Conservation (phyloP, 2,113 vertebrate genomes). For the Eleginops maclovinus region DNA sequence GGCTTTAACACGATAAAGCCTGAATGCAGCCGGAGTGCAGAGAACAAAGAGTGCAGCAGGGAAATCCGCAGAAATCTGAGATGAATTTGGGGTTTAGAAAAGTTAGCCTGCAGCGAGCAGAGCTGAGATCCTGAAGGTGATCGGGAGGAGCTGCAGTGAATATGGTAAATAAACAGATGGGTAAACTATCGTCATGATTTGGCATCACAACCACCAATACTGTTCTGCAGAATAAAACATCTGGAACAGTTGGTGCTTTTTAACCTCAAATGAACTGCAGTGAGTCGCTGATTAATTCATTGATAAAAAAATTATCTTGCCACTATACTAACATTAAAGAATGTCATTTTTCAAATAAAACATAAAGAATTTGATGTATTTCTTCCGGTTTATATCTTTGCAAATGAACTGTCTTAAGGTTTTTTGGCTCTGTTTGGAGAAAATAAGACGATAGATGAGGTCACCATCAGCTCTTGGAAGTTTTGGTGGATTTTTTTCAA, state of each 20-base stretch:
- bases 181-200: constrained; percentile 9
- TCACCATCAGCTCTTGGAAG: neutral
- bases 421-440: neutral
- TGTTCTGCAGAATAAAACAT: neutral
- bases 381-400: neutral
- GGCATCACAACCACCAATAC: constrained; percentile 13
- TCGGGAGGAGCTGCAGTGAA: constrained; percentile 28
- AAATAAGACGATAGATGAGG: neutral
- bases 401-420: neutral
- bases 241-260: neutral
- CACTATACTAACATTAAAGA: neutral
- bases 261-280: neutral
- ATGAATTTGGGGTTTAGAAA: constrained; percentile 74
- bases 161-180: constrained; percentile 2
- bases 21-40: constrained; percentile 66
- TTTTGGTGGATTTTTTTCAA: neutral
- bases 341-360: neutral
- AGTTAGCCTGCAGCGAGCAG: constrained; percentile 57
- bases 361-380: neutral
- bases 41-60: constrained; percentile 68
- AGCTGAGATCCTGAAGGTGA: constrained; percentile 41
- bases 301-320: neutral
- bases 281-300: neutral
- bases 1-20: constrained; percentile 77
- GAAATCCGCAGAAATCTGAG: constrained; percentile 74